Evolutionary conservation across 2,113 vertebrate species (phyloP).

Genomic region (Percopsis transmontana): DNA sequence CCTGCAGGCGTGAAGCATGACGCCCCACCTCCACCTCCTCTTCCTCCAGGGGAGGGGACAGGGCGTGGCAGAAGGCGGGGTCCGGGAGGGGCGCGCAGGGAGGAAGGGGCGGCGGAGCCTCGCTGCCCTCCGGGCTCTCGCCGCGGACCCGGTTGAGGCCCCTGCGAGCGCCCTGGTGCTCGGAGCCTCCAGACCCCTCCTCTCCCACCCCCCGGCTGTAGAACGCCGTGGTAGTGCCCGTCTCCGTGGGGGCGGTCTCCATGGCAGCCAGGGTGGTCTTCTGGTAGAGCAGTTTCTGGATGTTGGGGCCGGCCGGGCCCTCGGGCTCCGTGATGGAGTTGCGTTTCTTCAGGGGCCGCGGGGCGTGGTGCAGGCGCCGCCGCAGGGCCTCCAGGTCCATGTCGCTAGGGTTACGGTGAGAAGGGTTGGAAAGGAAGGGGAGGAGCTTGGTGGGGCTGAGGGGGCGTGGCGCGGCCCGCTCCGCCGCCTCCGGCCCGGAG

Average conservation of each 20-base stretch:
- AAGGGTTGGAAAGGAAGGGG: slow-evolving; percentile 89
- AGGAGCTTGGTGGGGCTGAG: slow-evolving; percentile 95
- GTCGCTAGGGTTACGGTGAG: slow-evolving; percentile 88
- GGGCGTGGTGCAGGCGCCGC: slow-evolving; percentile 88
- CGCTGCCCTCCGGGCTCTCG: slow-evolving; percentile 55
- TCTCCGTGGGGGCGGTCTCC: slow-evolving; percentile 77
- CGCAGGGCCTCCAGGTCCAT: slow-evolving; percentile 87
- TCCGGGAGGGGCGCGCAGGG: slow-evolving; percentile 66
- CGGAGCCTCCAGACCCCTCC: slow-evolving; percentile 27
- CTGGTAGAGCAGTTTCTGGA: slow-evolving; percentile 95
- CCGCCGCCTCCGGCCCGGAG: slow-evolving; percentile 68
- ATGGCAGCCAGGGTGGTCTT: slow-evolving; percentile 93
- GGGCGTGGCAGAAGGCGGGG: slow-evolving; percentile 23
- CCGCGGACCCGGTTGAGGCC: background rate
- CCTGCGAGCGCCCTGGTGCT: slow-evolving; percentile 31
- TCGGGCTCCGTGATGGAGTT: slow-evolving; percentile 95
- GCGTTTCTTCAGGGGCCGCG: slow-evolving; percentile 91
- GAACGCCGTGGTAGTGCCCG: slow-evolving; percentile 47
- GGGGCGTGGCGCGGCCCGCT: slow-evolving; percentile 84
- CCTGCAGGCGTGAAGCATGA: slow-evolving; percentile 56
- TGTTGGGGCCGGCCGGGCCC: slow-evolving; percentile 90
- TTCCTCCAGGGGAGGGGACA: slow-evolving; percentile 33
- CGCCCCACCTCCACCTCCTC: slow-evolving; percentile 65
- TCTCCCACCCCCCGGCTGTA: slow-evolving; percentile 52
- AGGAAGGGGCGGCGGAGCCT: slow-evolving; percentile 51